These are phyloP conservation scores for Ondatra zibethicus DNA, from an alignment of 2,113 vertebrate genomes.

Conservation along the genomic window DNA sequence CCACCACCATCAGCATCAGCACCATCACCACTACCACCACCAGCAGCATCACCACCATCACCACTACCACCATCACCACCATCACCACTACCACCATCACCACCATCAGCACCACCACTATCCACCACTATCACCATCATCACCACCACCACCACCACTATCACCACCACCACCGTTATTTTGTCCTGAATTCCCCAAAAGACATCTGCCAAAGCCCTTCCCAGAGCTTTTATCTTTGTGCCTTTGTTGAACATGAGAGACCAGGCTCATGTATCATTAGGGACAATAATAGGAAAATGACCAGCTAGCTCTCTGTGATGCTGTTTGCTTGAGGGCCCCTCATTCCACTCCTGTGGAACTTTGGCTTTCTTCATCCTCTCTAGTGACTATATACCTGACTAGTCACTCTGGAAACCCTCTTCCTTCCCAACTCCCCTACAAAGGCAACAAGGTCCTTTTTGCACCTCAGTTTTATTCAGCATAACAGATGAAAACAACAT, in stretches of 20 bases:
- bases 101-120: neutral
- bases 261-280: neutral
- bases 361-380: neutral
- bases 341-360: neutral
- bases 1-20: neutral
- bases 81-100: neutral
- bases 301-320: neutral
- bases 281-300: neutral
- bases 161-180: neutral
- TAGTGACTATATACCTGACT: neutral
- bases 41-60: neutral
- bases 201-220: neutral
- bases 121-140: neutral
- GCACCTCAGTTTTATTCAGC: neutral
- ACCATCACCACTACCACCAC: neutral
- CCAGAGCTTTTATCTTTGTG: too few relatives aligned
- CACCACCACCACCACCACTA: neutral
- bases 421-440: neutral
- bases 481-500: neutral
- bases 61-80: fast-evolving
- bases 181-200: neutral
- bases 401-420: neutral
- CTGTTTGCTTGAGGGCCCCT: neutral
- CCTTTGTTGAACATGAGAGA: neutral
- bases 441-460: neutral